Evolutionary conservation across 2,797 vertebrate genomes (phyloP).

Genomic region (Gymnopithys bicolor): DNA sequence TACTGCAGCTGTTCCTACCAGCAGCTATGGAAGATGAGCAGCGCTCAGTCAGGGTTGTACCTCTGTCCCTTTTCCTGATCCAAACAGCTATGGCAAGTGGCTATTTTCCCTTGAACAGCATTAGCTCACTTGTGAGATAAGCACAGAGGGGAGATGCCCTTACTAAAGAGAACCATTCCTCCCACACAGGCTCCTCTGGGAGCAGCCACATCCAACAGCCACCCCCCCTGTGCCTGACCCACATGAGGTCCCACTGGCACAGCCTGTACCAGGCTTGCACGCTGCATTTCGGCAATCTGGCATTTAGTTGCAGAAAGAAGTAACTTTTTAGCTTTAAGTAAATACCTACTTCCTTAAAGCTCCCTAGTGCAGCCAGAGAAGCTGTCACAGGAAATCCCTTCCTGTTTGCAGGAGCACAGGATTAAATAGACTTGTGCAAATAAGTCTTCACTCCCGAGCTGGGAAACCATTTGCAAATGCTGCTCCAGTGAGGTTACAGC

Average conservation of each 20-base stretch:
- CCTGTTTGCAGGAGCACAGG: not conserved
- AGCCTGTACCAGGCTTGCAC: not conserved
- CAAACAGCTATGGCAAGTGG: not conserved
- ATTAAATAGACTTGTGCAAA: not conserved
- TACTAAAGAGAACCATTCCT: not conserved
- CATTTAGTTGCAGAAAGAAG: not conserved
- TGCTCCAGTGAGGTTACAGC: not conserved
- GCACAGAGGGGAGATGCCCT: not conserved
- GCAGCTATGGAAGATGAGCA: not conserved
- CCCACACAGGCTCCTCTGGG: not conserved
- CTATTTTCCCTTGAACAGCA: not conserved
- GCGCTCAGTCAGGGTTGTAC: not conserved
- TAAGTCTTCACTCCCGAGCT: not conserved
- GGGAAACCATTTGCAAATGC: not conserved
- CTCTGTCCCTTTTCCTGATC: not conserved
- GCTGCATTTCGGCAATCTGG: not conserved
- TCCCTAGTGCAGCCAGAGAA: not conserved
- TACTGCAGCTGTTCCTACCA: not conserved
- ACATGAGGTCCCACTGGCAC: not conserved
- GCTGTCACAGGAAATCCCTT: not conserved
- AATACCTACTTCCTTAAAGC: not conserved
- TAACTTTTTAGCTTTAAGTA: not conserved
- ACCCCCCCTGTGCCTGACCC: not conserved
- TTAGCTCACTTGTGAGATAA: not conserved
- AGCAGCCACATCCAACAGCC: not conserved